Conservation (phyloP, 2,113 vertebrate genomes). For the Dissostichus mawsoni region DNA sequence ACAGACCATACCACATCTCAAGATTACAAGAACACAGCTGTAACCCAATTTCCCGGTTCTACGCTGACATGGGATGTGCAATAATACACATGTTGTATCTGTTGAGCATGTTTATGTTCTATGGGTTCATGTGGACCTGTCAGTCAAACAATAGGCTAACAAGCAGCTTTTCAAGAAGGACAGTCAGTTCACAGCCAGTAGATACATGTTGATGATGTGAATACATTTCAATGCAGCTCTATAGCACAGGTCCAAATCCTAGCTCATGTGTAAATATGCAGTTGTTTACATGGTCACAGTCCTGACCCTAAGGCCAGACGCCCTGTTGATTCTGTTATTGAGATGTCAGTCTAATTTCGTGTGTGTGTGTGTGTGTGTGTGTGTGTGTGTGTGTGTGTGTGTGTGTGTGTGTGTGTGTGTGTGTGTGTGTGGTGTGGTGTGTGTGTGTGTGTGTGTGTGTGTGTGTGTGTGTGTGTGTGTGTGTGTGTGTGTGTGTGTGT, state of each 20-base stretch:
- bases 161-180: background rate
- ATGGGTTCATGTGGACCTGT: constrained; percentile 9
- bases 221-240: constrained; percentile 16
- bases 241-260: constrained; percentile 11
- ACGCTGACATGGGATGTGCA: background rate
- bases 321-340: constrained; percentile 78
- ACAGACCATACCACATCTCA: constrained; percentile 43
- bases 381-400: too few species aligned
- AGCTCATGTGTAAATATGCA: constrained; percentile 31
- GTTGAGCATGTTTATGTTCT: constrained; percentile 4
- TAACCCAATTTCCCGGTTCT: constrained; percentile 31
- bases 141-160: constrained; percentile 19
- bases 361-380: constrained; percentile 38
- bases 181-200: constrained; percentile 29
- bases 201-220: constrained; percentile 26
- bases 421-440: too few species aligned
- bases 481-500: too few species aligned
- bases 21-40: constrained; percentile 55
- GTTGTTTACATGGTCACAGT: constrained; percentile 69
- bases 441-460: too few species aligned
- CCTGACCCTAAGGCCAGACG: constrained; percentile 73
- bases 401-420: too few species aligned
- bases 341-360: constrained; percentile 82
- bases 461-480: too few species aligned
- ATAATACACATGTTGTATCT: constrained; percentile 12